Evolutionary conservation across 2,113 vertebrate genomes (phyloP).

Genomic region (Myrmecobius fasciatus): DNA sequence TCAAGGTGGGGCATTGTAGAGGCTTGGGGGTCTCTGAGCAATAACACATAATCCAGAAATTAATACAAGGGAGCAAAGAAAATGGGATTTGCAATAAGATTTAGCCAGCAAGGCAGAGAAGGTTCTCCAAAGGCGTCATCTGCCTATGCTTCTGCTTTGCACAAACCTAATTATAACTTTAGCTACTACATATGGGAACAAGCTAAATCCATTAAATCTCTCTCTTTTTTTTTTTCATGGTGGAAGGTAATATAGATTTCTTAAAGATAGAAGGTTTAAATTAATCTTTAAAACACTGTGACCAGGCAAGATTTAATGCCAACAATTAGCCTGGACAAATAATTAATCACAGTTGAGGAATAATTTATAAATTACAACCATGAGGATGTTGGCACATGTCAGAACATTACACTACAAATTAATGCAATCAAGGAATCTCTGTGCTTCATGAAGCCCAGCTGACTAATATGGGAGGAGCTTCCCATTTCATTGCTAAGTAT

Average conservation of each 20-base stretch:
- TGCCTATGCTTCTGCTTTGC: slow-evolving; percentile 68
- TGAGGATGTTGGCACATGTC: slow-evolving; percentile 62
- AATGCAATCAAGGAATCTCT: slow-evolving; percentile 77
- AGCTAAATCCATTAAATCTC: slow-evolving; percentile 79
- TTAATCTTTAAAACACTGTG: slow-evolving; percentile 84
- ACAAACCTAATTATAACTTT: slow-evolving; percentile 71
- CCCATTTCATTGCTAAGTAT: not conserved
- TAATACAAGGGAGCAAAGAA: slow-evolving; percentile 74
- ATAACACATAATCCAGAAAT: slow-evolving; percentile 81
- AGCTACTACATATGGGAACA: slow-evolving; percentile 69
- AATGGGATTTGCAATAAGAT: slow-evolving; percentile 71
- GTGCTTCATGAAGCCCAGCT: slow-evolving; percentile 70
- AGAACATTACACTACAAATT: slow-evolving; percentile 64
- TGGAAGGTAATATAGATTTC: slow-evolving; percentile 79
- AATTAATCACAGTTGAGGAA: slow-evolving; percentile 80
- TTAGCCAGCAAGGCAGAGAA: slow-evolving; percentile 56
- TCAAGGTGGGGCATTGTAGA: slow-evolving; percentile 68
- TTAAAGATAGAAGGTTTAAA: slow-evolving; percentile 85
- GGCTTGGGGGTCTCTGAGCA: slow-evolving; percentile 74
- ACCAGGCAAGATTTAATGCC: slow-evolving; percentile 83
- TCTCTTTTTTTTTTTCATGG: slow-evolving; percentile 40
- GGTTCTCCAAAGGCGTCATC: slow-evolving; percentile 62
- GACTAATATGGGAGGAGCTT: slow-evolving; percentile 21
- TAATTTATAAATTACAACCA: slow-evolving; percentile 80
- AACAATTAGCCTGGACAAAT: slow-evolving; percentile 85